These are phyloP conservation scores for Protomyctophum bolini DNA, from an alignment of 2,113 vertebrate genomes.

Conservation along the genomic window DNA sequence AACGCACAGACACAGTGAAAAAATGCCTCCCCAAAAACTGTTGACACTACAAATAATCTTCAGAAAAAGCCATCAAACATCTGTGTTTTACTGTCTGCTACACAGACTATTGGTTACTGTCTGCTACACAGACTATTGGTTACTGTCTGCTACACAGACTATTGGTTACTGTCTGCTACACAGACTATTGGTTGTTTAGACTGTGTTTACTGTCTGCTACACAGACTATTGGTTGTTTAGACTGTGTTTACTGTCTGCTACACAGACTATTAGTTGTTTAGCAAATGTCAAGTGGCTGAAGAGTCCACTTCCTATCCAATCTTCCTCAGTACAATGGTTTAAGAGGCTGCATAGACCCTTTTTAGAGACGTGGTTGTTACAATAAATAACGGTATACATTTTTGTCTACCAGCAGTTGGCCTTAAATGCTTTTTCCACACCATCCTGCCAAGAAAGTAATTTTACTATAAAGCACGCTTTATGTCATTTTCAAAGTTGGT, in stretches of 20 bases:
- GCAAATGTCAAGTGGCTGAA: slow-evolving; percentile 22
- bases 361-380: slow-evolving; percentile 5
- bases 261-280: slow-evolving; percentile 24
- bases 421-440: slow-evolving; percentile 63
- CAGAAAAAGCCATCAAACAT: background rate
- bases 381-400: slow-evolving; percentile 36
- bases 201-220: no score
- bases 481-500: slow-evolving; percentile 35
- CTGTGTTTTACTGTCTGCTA: no score
- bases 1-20: background rate
- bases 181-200: no score
- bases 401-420: slow-evolving; percentile 28
- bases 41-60: background rate
- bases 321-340: background rate
- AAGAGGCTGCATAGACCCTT: slow-evolving; percentile 1
- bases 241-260: slow-evolving; percentile 8
- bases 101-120: no score
- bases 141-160: no score
- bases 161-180: no score
- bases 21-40: background rate
- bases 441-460: slow-evolving; percentile 60
- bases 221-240: slow-evolving; percentile 17
- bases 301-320: slow-evolving; percentile 10
- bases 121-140: no score
- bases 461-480: slow-evolving; percentile 37